Evolutionary conservation across 1,140 invertebrate species (phyloP).

Genomic region (Acromyrmex echinatior): DNA sequence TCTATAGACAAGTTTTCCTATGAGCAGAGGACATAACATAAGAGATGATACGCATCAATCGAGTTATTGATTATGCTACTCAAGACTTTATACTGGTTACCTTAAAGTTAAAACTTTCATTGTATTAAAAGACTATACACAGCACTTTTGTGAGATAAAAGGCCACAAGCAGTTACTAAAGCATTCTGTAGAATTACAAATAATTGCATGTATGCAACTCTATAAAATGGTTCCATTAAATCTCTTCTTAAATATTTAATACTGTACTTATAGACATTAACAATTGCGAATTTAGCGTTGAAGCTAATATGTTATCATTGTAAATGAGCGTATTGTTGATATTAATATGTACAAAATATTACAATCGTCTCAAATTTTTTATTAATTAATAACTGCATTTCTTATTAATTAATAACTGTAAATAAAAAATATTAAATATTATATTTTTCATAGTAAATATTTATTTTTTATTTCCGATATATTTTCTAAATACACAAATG

Average conservation of each 20-base stretch:
- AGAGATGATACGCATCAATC: constrained; percentile 5
- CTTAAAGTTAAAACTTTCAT: constrained; percentile 44
- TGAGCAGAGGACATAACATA: constrained; percentile 12
- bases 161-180: constrained; percentile 1
- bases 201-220: constrained; percentile 30
- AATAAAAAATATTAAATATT: not conserved
- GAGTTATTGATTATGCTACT: constrained; percentile 43
- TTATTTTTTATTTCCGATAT: not conserved
- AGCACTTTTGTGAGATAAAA: constrained; percentile 7
- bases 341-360: constrained; percentile 10
- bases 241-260: constrained; percentile 18
- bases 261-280: not conserved
- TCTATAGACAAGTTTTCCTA: constrained; percentile 29
- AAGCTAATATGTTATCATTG: not conserved
- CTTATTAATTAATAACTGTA: not conserved
- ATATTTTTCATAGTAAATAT: not conserved
- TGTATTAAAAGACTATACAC: constrained; percentile 27
- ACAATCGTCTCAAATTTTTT: not conserved
- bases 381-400: not conserved
- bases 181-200: constrained; percentile 24
- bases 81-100: constrained; percentile 22
- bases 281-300: not conserved
- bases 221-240: constrained; percentile 4
- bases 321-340: not conserved
- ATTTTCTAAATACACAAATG: not conserved